These are phyloP conservation scores for Myotis myotis DNA, from an alignment of 2,797 vertebrate species.

Conservation along the genomic window DNA sequence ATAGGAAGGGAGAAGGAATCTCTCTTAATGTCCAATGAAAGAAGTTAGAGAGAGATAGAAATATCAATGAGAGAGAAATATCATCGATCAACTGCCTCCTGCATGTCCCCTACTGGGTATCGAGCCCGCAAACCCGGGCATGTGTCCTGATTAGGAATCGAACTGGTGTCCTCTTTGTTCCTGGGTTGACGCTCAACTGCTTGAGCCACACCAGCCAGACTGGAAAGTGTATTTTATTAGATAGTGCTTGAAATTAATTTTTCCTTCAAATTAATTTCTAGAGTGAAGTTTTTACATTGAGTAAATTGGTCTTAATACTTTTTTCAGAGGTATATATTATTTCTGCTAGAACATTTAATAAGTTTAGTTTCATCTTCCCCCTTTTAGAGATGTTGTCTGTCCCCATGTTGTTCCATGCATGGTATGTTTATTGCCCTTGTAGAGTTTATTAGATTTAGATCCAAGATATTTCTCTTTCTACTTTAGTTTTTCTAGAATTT, in stretches of 20 bases:
- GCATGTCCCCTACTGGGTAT: no score
- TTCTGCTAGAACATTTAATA: constrained; percentile 10
- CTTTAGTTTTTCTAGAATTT: constrained; percentile 38
- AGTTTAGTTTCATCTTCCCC: neutral
- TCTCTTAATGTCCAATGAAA: no score
- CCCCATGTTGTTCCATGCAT: neutral
- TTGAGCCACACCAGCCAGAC: no score
- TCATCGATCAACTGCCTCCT: no score
- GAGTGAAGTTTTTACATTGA: constrained; percentile 21
- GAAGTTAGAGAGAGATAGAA: no score
- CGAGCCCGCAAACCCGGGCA: no score
- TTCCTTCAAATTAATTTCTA: neutral
- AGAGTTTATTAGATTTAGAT: neutral
- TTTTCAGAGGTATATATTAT: neutral
- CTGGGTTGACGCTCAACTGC: no score
- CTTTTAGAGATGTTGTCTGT: neutral
- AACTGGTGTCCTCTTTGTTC: no score
- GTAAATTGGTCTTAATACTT: neutral
- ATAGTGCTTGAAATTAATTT: neutral
- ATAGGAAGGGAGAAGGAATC: no score
- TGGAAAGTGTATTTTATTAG: neutral
- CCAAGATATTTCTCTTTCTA: neutral
- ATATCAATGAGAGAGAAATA: no score
- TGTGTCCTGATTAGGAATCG: no score
- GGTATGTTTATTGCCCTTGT: neutral